Evolutionary conservation across 2,113 vertebrate species (phyloP).

Genomic region (Cyprinus carpio): DNA sequence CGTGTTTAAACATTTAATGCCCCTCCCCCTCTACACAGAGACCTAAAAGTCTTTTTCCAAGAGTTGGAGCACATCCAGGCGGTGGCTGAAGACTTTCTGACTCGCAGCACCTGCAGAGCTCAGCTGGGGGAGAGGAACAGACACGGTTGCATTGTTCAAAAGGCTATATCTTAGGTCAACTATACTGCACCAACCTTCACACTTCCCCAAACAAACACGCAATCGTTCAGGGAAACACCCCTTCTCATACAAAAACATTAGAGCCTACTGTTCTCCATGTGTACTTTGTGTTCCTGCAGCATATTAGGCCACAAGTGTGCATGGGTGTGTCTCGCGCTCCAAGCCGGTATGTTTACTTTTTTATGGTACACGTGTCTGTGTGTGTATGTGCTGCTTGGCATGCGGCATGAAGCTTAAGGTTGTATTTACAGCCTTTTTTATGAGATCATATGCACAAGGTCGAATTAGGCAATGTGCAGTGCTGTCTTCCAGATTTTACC

Average conservation of each 20-base stretch:
- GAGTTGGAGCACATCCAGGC: slow-evolving; percentile 42
- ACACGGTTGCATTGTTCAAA: slow-evolving; percentile 57
- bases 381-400: neutral
- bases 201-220: slow-evolving; percentile 52
- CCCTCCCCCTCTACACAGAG: neutral
- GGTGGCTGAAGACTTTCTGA: slow-evolving; percentile 57
- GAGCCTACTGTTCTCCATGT: slow-evolving; percentile 18
- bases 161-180: slow-evolving; percentile 63
- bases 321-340: slow-evolving; percentile 31
- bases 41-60: slow-evolving; percentile 29
- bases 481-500: neutral
- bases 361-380: slow-evolving; percentile 14
- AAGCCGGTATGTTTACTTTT: slow-evolving; percentile 27
- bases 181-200: slow-evolving; percentile 49
- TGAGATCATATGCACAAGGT: neutral
- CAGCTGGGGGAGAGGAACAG: slow-evolving; percentile 63
- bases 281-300: slow-evolving; percentile 13
- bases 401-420: neutral
- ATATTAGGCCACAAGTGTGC: slow-evolving; percentile 30
- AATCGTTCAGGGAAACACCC: slow-evolving; percentile 53
- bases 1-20: slow-evolving; percentile 20
- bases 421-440: slow-evolving; percentile 12
- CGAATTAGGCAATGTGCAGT: slow-evolving; percentile 1
- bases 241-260: slow-evolving; percentile 23
- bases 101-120: slow-evolving; percentile 67